Evolutionary conservation across 2,113 vertebrate genomes (phyloP).

Genomic region (Aix galericulata): DNA sequence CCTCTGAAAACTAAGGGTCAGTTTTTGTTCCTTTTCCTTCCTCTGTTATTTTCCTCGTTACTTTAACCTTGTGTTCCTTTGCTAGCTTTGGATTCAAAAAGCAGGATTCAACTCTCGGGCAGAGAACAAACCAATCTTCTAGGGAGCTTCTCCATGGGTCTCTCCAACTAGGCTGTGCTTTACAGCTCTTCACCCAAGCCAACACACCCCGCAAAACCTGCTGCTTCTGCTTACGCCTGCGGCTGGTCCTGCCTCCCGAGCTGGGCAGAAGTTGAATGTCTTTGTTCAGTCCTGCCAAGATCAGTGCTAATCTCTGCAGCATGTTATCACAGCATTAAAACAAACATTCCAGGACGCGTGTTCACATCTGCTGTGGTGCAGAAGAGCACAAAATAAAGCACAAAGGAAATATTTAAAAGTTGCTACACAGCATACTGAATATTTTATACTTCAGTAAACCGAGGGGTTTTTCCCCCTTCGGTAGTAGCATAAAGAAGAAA

Average conservation of each 20-base stretch:
- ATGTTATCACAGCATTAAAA: background rate
- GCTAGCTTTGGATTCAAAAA: background rate
- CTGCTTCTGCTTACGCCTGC: background rate
- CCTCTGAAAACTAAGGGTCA: background rate
- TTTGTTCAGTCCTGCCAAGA: background rate
- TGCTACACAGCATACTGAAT: background rate
- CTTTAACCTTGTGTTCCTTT: background rate
- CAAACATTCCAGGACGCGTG: background rate
- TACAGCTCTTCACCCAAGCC: background rate
- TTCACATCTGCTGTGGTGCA: background rate
- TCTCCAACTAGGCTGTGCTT: background rate
- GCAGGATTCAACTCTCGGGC: background rate
- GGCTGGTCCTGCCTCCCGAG: background rate
- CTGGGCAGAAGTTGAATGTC: background rate
- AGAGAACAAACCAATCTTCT: background rate
- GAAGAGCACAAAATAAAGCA: background rate
- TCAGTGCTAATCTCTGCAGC: background rate
- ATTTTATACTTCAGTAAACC: conserved; percentile 21
- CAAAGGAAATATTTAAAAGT: background rate
- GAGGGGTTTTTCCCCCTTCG: background rate
- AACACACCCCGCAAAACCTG: background rate
- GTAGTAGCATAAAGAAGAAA: conserved; percentile 2
- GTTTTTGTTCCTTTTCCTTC: background rate
- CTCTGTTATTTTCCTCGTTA: background rate
- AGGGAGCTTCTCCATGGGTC: rapidly evolving